Evolutionary conservation across 2,113 vertebrate species (phyloP), one percentile per base, ranked within the genome.

Genomic region (Canis aureus): DNA sequence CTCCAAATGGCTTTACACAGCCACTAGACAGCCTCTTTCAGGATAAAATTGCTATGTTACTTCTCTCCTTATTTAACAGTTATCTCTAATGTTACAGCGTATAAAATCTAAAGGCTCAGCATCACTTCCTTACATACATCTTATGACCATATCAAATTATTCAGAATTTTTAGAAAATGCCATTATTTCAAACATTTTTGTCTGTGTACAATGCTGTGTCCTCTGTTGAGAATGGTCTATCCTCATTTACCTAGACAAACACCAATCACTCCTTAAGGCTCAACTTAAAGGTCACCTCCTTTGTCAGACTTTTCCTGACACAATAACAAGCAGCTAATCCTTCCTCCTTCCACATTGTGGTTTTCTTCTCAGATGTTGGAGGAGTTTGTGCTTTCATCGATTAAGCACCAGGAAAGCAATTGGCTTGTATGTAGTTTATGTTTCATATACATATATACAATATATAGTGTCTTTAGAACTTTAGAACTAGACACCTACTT

Each of bases 361-460:
- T 32, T 89, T 84, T 93, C 88, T 35, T 19, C 51, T 92, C 55
- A 79, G 38, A 83, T 89, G 9, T 69, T 86, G 62, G 53, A 84
- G 55, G 32, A 86, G 22, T 93, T 94, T 32, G 15, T 16, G 19
- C 53, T 96, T 95, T 96, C 51, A 95, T 97, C 83, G 92, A 94
- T 84, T 91, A 91, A 84, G 87, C 60, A 81, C 49, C 59, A 80
- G 64, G 90, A 91, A 96, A 92, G n/a, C 59, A 97, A 38, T 83
- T 95, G 92, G 64, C 38, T 91, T 97, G 23, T 64, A 29, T 43
- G 62, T 84, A 92, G 66, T n/a, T 96, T 96, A 38, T 88, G 57
- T 66, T 57, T 97, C 35, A 66, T 12, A 11, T 38, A 6, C 57
- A 91, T 49, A 10, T 49, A 43, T 43, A 43, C 43, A 5, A 43